Base-by-base conservation (phyloP, 2,888 invertebrate genomes). In the Lordiphosa fenestrarum region DNA sequence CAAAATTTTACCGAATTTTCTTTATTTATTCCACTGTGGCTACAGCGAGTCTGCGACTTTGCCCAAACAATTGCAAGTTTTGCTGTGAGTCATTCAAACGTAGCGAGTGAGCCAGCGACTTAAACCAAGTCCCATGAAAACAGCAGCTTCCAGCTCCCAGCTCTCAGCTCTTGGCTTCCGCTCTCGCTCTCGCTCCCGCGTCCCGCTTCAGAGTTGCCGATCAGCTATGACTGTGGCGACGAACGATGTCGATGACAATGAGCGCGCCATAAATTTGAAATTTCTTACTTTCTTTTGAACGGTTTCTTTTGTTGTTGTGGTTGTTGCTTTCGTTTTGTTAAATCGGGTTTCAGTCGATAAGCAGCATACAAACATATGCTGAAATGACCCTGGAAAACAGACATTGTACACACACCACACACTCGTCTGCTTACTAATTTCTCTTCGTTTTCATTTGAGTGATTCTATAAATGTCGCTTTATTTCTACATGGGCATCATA, bases 231-330 rank as follows among this genome's bases (percentile, higher is more conserved):
- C 12, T 12, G n/a, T 12, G 25, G 23, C 6, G 21, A 42, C 38
- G 30, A 25, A 44, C 25, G 30, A 37, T 9, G 36, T 63, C 55
- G 71, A 67, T 63, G 74, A 67, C 74, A 72, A 73, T 73, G 67
- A 67, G 56, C 61, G 71, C 58, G 64, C 58, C 64, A 73, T 71
- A 72, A 73, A 74, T 72, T 73, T 70, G 64, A 74, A 70, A 70
- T 72, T 73, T 72, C 67, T 73, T 70, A 73, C 74, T 72, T 72
- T 72, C 71, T 73, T 72, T 70, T 59, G 59, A 66, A 63, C 47
- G 37, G 53, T 48, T 57, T 59, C 40, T 55, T 53, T 37, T 44
- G 21, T 40, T 42, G 41, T 15, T 39, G 12, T 30, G 38, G 25
- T 47, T 38, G 12, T 44, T 41, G 21, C 44, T 53, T 56, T 19